Conservation (phyloP, 2,113 vertebrate genomes). For the Galemys pyrenaicus region DNA sequence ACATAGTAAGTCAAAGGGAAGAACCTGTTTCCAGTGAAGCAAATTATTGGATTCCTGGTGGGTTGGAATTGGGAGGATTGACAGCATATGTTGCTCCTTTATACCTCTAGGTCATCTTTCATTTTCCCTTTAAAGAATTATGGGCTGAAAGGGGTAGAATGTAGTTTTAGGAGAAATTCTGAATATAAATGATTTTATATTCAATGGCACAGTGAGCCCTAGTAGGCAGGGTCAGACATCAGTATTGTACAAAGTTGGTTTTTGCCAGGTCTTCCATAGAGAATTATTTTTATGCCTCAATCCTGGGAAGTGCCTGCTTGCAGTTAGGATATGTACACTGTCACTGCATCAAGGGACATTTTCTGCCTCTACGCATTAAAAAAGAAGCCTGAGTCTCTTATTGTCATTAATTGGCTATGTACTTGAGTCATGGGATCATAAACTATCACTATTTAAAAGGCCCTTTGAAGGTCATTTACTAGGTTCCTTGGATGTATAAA, state of each 20-base stretch:
- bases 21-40: not conserved
- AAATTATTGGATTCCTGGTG: not conserved
- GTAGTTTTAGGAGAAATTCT: not conserved
- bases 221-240: not conserved
- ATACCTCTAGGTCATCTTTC: not conserved
- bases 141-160: not conserved
- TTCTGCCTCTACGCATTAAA: not conserved
- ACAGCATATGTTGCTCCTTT: not conserved
- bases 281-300: not conserved
- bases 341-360: not conserved
- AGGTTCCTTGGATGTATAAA: not conserved
- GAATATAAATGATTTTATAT: not conserved
- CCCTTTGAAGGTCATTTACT: not conserved
- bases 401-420: not conserved
- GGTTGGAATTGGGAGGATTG: not conserved
- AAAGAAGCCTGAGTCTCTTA: not conserved
- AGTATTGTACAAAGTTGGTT: not conserved
- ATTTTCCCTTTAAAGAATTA: not conserved
- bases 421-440: slow-evolving; percentile 36
- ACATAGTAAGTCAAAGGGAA: not conserved
- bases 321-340: not conserved
- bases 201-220: not conserved
- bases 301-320: not conserved
- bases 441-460: slow-evolving; percentile 6
- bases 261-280: not conserved